Evolutionary conservation across 2,888 invertebrate genomes (phyloP).

Genomic region (Lithophane socia): DNA sequence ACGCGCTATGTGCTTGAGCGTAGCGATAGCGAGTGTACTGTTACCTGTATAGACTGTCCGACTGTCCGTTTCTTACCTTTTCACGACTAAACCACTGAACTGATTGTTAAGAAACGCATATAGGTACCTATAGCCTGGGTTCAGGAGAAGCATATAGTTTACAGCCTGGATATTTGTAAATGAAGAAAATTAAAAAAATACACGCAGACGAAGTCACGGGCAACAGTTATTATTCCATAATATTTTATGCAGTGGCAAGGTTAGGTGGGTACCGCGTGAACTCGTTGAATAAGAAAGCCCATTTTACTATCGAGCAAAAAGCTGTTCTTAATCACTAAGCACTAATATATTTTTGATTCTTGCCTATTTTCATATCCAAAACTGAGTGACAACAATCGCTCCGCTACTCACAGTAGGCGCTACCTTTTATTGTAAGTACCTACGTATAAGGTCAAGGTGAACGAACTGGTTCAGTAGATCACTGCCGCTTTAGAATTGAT

Average conservation of each 20-base stretch:
- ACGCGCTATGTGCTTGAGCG: slow-evolving; percentile 47
- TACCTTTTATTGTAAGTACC: slow-evolving; percentile 56
- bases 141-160: not conserved
- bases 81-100: not conserved
- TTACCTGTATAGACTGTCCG: not conserved
- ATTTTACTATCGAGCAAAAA: not conserved
- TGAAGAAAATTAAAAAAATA: not conserved
- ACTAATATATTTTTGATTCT: not conserved
- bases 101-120: not conserved
- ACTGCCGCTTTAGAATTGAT: slow-evolving; percentile 37
- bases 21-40: slow-evolving; percentile 52
- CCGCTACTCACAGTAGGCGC: slow-evolving; percentile 11
- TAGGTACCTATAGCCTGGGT: not conserved
- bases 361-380: not conserved
- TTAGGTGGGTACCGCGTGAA: no score
- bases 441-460: slow-evolving; percentile 75
- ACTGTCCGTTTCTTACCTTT: not conserved
- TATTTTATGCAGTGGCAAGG: not conserved
- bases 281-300: not conserved
- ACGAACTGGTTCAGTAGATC: slow-evolving; percentile 76
- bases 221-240: not conserved
- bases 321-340: not conserved
- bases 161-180: not conserved
- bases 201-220: not conserved
- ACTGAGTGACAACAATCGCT: slow-evolving; percentile 16